Base-by-base conservation (phyloP, 2,113 vertebrate genomes). In the Eublepharis macularius region DNA sequence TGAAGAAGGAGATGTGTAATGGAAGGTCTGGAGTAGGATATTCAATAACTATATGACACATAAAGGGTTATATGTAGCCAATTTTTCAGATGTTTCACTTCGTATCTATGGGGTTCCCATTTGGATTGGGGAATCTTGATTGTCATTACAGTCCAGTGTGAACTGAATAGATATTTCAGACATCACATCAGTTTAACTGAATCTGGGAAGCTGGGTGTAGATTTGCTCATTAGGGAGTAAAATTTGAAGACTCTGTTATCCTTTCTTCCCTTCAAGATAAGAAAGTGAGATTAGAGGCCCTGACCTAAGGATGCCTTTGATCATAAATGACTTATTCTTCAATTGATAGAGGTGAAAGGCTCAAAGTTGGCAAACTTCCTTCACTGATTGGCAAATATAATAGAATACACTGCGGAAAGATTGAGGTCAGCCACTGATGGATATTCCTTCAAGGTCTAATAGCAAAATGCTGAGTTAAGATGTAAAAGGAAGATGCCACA, bases 371-470 rank as follows among this genome's bases (percentile, higher is more conserved):
- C 81, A 83, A 82, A 93, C 73, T 91, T 65, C 60, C 94, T 91
- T 89, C 84, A 79, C 87, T 92, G 89, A 83, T 84, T 91, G 92
- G 82, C 85, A 92, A 90, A 92, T 90, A 89, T 85, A 95, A 91
- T 89, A 47, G 89, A 93, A 90, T 39, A 83, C 74, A 76, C 79
- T 82, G 83, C 54, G 84, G 85, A 87, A 91, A 94, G 93, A 88
- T 87, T 92, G 90, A 93, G 89, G 91, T 93, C 91, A 93, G 1
- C 43, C 76, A 86, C 32, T 88, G 90, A 88, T 91, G 84, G 76
- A 87, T 93, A 88, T 91, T 83, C 83, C 45, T 90, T 90, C 86
- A 91, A 41, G 82, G 90, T 80, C 82, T 87, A 88, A 86, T 80
- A 88, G 86, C 51, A 91, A 91, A 88, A 88, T 80, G 83, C 66